Evolutionary conservation across 2,113 vertebrate species (phyloP), one percentile per base, ranked within the genome.

Genomic region (Passer montanus): DNA sequence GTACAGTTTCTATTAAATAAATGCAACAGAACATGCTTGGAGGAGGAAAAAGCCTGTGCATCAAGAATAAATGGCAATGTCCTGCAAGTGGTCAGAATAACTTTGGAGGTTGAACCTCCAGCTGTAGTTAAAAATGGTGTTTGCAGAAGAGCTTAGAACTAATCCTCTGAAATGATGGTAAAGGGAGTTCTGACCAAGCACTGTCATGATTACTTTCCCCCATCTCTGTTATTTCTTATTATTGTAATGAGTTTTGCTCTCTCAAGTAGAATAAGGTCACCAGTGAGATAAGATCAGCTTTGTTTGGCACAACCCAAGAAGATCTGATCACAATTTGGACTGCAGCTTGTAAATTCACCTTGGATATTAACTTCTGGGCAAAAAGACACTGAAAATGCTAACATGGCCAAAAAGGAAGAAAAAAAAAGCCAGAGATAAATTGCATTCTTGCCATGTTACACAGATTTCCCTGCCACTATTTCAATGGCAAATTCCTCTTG

Each of bases 221-320:
- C 76, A 59, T 95, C 89, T 95, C 95, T 97, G 83, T 96, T 96
- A 56, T 87, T 97, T 96, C 95, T 96, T 96, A 95, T 97, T 98
- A 97, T 82, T 95, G 85, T 97, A 97, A 97, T 91, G 91, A 94
- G 55, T 94, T 96, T 95, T 98, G 86, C 83, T 96, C 70, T 97
- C 79, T 95, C 81, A 95, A 97, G 95, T 96, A 84, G 93, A 94
- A 93, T 97, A 97, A 98, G 98, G 97, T 97, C 97, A 95, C 94
- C 52, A 84, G 88, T 93, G 90, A 96, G 97, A 97, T 97, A 97
- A 98, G 91, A 98, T 98, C 97, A 95, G 91, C 95, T 97, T 96
- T 3, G 19, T 97, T 97, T 98, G 96, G 96, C 97, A 94, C 96
- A 96, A 91, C 92, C 74, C 69, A 91, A 87, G 81, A 94, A 94